Evolutionary conservation across 2,797 vertebrate species (phyloP).

Genomic region (Gymnopithys bicolor): DNA sequence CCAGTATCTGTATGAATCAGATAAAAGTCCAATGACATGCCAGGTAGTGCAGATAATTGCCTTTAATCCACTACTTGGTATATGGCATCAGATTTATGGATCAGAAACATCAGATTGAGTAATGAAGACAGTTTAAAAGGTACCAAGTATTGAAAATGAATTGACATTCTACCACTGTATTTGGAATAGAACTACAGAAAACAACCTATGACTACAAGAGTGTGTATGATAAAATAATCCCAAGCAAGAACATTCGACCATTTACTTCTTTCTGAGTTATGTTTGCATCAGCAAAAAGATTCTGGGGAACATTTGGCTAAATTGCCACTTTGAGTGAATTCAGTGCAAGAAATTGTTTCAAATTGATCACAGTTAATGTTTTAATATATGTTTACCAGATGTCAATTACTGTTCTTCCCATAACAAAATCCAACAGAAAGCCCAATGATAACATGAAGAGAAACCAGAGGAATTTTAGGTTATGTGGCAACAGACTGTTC

Average conservation of each 20-base stretch:
- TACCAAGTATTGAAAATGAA: background rate
- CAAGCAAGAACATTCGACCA: background rate
- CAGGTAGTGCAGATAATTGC: background rate
- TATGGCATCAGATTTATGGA: background rate
- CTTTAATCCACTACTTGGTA: background rate
- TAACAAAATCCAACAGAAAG: slow-evolving; percentile 11
- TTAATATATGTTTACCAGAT: slow-evolving; percentile 15
- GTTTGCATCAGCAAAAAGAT: background rate
- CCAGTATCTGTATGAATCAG: background rate
- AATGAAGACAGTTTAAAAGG: background rate
- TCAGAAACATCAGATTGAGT: background rate
- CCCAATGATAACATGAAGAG: background rate
- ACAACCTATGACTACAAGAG: background rate
- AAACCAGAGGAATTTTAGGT: slow-evolving; percentile 1
- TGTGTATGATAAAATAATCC: background rate
- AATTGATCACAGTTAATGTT: background rate
- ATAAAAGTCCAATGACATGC: background rate
- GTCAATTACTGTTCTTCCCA: background rate
- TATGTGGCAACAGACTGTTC: slow-evolving; percentile 10
- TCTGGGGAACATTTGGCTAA: background rate
- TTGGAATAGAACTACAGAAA: background rate
- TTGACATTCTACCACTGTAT: background rate
- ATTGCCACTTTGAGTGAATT: background rate
- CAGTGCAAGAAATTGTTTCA: background rate
- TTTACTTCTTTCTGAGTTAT: background rate